Evolutionary conservation across 2,888 invertebrate genomes (phyloP).

Genomic region (Clusia tigrina): DNA sequence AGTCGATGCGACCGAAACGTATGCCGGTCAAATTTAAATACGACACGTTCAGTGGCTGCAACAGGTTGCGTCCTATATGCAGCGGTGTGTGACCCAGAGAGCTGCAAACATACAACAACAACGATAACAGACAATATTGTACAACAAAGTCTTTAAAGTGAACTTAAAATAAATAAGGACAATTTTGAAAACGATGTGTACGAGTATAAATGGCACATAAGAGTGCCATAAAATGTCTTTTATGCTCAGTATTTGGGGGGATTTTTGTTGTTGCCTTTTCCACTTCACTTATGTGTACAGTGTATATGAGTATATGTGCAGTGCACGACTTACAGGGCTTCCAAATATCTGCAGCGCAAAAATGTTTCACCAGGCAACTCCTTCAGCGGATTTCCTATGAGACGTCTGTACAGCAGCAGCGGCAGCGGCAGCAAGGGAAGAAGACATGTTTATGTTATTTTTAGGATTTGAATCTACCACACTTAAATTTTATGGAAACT

Average conservation of each 20-base stretch:
- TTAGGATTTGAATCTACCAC: too few relatives aligned
- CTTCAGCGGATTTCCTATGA: slow-evolving; percentile 66
- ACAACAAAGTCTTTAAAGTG: background rate
- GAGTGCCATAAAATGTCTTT: too few relatives aligned
- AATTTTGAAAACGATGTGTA: too few relatives aligned
- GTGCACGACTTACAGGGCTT: slow-evolving; percentile 66
- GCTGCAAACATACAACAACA: slow-evolving; percentile 44
- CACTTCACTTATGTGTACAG: too few relatives aligned
- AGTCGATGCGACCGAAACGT: slow-evolving; percentile 65
- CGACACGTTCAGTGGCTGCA: slow-evolving; percentile 56
- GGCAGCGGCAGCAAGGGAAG: too few relatives aligned
- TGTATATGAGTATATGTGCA: too few relatives aligned
- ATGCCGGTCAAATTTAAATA: slow-evolving; percentile 67
- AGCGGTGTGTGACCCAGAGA: slow-evolving; percentile 63
- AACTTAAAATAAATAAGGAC: slow-evolving; percentile 15
- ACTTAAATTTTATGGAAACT: too few relatives aligned
- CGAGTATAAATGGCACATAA: too few relatives aligned
- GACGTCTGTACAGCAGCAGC: slow-evolving; percentile 60
- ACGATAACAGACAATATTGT: too few relatives aligned
- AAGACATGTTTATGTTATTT: too few relatives aligned
- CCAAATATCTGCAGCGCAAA: slow-evolving; percentile 60
- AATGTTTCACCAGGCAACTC: slow-evolving; percentile 64
- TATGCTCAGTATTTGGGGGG: background rate
- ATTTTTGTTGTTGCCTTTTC: background rate
- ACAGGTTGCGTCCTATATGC: slow-evolving; percentile 45